Base-by-base conservation (phyloP, 1,140 invertebrate genomes). In the Hesperophylax magnus region DNA sequence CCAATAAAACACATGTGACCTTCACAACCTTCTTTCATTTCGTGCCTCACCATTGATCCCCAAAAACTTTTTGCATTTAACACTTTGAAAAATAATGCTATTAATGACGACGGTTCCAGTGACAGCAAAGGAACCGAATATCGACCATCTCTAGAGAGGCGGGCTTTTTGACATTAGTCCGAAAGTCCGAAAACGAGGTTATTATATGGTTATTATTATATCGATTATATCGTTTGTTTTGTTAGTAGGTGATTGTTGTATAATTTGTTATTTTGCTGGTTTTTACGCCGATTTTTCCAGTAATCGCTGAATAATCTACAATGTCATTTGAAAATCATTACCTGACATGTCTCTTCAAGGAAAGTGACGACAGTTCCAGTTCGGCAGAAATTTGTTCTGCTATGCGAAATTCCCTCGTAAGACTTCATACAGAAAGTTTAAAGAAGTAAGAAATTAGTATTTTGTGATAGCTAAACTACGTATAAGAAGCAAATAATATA, bases 301-400 rank as follows among this genome's bases (percentile, higher is more conserved):
- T 47, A 0, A 47, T 47, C 11, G 11, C 9, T 47, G 39, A 14
- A 47, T 47, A 47, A 47, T 47, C 39, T 31, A 67, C 11, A 71
- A 79, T 79, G 78, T 80, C 78, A 63, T 82, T 82, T 69, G 81
- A 79, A 82, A 79, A 74, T 17, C 67, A 65, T 69, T 82, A 79
- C 60, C 20, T 79, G n/a, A 53, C 63, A 14, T 75, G 27, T 75
- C 69, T 63, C 24, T 72, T 58, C 18, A 52, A 82, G 54, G 76
- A 76, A 72, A 69, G 18, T 27, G 52, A 77, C 31, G 69, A 78
- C n/a, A 77, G 67, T 27, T 75, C 77, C 15, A 61, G 65, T 15
- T 65, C 77, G 2, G n/a, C 31, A 39, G 69, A 82, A 34, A 27
- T 76, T 20, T 82, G 71, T 39, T 31, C 69, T 20, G 47, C 77